Conservation (phyloP, 2,888 invertebrate species). For the Neria commutata region DNA sequence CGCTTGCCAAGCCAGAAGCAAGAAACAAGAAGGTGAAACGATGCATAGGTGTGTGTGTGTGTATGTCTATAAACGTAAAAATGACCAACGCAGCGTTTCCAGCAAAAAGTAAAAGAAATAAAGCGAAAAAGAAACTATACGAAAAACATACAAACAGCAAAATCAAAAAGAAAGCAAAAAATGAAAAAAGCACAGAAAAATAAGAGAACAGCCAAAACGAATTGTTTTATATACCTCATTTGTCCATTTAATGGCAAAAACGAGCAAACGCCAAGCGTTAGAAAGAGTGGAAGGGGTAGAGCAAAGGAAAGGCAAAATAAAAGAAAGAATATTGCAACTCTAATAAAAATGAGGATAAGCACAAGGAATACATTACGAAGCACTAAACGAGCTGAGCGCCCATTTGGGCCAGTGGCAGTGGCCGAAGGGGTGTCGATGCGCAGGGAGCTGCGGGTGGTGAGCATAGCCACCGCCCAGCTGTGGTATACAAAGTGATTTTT, state of each 20-base stretch:
- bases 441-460: background rate
- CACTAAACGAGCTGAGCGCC: too few relatives aligned
- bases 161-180: constrained; percentile 28
- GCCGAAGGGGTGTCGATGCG: background rate
- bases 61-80: constrained; percentile 42
- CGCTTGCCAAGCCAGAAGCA: constrained; percentile 27
- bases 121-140: constrained; percentile 11
- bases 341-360: constrained; percentile 54
- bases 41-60: too few relatives aligned
- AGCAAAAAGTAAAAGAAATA: constrained; percentile 27
- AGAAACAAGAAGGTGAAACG: constrained; percentile 32
- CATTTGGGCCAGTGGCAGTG: constrained; percentile 3
- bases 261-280: constrained; percentile 35
- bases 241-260: constrained; percentile 58
- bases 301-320: constrained; percentile 48
- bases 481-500: background rate
- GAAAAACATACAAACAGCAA: constrained; percentile 17
- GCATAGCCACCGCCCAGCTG: background rate
- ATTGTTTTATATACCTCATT: constrained; percentile 60
- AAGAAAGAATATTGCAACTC: constrained; percentile 55
- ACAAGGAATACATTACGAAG: constrained; percentile 54
- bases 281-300: constrained; percentile 34
- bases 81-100: constrained; percentile 34
- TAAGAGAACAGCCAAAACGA: constrained; percentile 54
- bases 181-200: constrained; percentile 30